These are phyloP conservation scores for Galaxias olidus DNA, from an alignment of 2,797 vertebrate species.

Conservation along the genomic window DNA sequence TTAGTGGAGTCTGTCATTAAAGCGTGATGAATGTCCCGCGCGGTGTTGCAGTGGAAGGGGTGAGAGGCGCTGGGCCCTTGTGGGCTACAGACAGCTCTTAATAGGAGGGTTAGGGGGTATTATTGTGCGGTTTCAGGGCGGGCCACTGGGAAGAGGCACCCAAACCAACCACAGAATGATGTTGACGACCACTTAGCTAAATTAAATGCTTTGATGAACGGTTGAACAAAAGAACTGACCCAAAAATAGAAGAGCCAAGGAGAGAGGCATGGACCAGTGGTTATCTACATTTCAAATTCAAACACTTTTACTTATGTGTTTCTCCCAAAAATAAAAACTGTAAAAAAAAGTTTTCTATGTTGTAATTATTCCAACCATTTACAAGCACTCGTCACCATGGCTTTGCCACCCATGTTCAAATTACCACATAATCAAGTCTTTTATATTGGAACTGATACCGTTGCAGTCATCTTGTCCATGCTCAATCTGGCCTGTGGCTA, in stretches of 20 bases:
- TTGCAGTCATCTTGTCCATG: background rate
- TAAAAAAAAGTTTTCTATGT: conserved; percentile 47
- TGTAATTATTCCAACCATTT: conserved; percentile 56
- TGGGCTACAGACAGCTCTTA: conserved; percentile 42
- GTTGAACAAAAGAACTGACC: conserved; percentile 51
- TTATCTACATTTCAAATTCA: conserved; percentile 41
- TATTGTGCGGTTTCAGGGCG: conserved; percentile 43
- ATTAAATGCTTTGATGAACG: conserved; percentile 40
- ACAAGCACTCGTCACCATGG: conserved; percentile 54
- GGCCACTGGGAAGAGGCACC: too few relatives aligned
- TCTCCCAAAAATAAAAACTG: conserved; percentile 41
- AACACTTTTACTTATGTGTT: conserved; percentile 59
- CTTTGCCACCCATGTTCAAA: conserved; percentile 50
- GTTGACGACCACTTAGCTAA: conserved; percentile 52
- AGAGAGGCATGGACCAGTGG: conserved; percentile 52
- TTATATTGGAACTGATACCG: background rate
- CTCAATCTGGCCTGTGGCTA: too few relatives aligned
- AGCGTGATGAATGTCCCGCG: conserved; percentile 51
- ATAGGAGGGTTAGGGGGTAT: conserved; percentile 52
- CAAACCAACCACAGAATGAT: conserved; percentile 51
- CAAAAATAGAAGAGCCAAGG: conserved; percentile 56
- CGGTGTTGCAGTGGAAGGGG: conserved; percentile 20
- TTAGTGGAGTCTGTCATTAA: conserved; percentile 64
- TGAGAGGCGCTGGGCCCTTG: conserved; percentile 19
- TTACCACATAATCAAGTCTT: conserved; percentile 8